These are phyloP conservation scores for Siderastrea siderea DNA, from an alignment of 92 coral and sea anemone species.

Conservation along the genomic window DNA sequence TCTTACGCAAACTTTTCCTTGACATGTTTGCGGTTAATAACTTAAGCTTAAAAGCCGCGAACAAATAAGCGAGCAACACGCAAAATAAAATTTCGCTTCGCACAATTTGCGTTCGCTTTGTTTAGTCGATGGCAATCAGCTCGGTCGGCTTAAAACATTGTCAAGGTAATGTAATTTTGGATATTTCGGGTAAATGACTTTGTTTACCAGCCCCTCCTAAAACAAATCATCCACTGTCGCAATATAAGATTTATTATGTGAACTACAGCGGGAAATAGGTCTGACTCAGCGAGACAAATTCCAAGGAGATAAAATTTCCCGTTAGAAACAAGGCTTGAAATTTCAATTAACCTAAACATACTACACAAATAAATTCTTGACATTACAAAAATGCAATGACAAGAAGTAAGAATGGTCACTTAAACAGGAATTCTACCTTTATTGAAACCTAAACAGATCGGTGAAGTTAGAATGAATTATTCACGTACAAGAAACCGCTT, in stretches of 20 bases:
- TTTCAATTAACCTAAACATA: slow-evolving; percentile 21
- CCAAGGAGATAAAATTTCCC: slow-evolving; percentile 23
- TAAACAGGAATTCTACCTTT: slow-evolving; percentile 22
- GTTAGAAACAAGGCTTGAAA: slow-evolving; percentile 1
- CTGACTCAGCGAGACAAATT: slow-evolving; percentile 36
- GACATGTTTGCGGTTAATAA: slow-evolving; percentile 4
- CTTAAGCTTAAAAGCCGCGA: background rate
- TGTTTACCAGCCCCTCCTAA: slow-evolving; percentile 38
- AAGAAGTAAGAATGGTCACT: slow-evolving; percentile 26
- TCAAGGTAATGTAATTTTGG: background rate
- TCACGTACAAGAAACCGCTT: slow-evolving; percentile 47
- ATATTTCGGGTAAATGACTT: background rate
- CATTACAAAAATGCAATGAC: background rate
- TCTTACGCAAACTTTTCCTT: slow-evolving; percentile 1
- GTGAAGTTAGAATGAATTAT: slow-evolving; percentile 47
- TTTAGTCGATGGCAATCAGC: background rate
- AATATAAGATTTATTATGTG: slow-evolving; percentile 11
- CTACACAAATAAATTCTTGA: slow-evolving; percentile 10
- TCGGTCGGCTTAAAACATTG: slow-evolving; percentile 2
- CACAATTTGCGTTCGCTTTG: slow-evolving; percentile 11
- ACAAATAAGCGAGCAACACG: slow-evolving; percentile 5
- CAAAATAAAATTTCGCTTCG: slow-evolving; percentile 30
- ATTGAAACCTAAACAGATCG: slow-evolving; percentile 44
- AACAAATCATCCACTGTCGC: slow-evolving; percentile 33
- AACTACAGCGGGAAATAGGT: slow-evolving; percentile 23